Conservation (phyloP, 2,888 invertebrate genomes). For the Hymenopus coronatus region DNA sequence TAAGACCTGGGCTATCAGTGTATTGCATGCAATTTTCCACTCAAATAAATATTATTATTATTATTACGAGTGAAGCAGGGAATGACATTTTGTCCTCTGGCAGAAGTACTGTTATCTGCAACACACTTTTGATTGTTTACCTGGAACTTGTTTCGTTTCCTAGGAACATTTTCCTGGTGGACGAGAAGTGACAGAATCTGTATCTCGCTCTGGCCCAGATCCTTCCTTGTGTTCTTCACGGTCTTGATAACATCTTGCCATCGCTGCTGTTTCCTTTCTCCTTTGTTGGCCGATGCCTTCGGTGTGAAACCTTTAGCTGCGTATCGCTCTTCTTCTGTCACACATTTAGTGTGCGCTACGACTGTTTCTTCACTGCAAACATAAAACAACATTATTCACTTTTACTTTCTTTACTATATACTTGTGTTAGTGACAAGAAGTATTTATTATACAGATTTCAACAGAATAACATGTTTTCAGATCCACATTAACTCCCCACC, state of each 20-base stretch:
- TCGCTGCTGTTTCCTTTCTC: slow-evolving; percentile 79
- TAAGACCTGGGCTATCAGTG: too few species aligned
- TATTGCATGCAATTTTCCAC: too few species aligned
- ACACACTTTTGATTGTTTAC: too few species aligned
- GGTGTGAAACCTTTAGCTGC: slow-evolving; percentile 75
- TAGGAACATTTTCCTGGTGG: slow-evolving; percentile 75
- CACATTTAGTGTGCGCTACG: slow-evolving; percentile 76
- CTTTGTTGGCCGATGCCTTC: slow-evolving; percentile 71
- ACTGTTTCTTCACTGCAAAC: slow-evolving; percentile 68
- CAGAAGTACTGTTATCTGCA: too few species aligned
- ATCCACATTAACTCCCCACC: too few species aligned
- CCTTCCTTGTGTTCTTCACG: slow-evolving; percentile 56
- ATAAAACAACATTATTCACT: too few species aligned
- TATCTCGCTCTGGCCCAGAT: slow-evolving; percentile 56
- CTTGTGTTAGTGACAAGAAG: too few species aligned
- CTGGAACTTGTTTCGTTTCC: slow-evolving; percentile 77
- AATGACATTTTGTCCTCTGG: too few species aligned
- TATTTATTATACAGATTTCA: too few species aligned
- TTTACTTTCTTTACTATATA: too few species aligned
- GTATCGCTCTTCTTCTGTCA: slow-evolving; percentile 84
- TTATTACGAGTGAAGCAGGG: too few species aligned
- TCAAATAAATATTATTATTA: too few species aligned
- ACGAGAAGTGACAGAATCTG: slow-evolving; percentile 65
- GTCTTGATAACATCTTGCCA: slow-evolving; percentile 74
- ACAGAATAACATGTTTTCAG: neutral